Evolutionary conservation across 2,797 vertebrate species (phyloP), one percentile per base, ranked within the genome.

Genomic region (Mallotus villosus): DNA sequence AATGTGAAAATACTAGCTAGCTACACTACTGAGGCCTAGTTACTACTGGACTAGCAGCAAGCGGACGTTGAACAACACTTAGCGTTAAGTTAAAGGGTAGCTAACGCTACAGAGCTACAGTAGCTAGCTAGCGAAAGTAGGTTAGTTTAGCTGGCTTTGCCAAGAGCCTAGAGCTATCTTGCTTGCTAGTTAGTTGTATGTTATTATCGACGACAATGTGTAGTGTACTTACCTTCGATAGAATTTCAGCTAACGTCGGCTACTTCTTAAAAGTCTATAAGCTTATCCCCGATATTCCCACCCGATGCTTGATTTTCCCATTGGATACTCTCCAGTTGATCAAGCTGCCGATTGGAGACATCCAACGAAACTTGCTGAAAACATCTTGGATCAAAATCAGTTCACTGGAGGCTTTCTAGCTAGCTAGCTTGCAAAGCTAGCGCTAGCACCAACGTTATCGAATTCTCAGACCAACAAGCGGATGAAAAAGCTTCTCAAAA

Each of bases 231-330:
- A 94, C 94, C 93, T 91, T 81, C 70, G 81, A 78, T 27, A 82
- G 73, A 87, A 81, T 77, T 63, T 78, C 87, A 82, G 68, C 74
- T 81, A 78, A 75, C 81, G 76, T 2, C 37, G 19, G 41, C 69
- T 63, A 70, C n/a, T 67, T 60, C 83, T 46, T 46, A 11, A 46
- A 46, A 46, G 86, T 82, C 74, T 75, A 78, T 71, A 84, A 85
- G 78, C 88, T 88, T 81, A 86, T 63, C 85, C 87, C 74, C 81
- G 87, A 64, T 91, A 90, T 80, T 88, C 90, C 89, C 81, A 84
- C 72, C 90, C 91, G 78, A 92, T 89, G 87, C 90, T 93, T 81
- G 91, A 90, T 84, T 92, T 85, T 93, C 92, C 94, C 94, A 94
- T 93, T 92, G 92, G 93, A 89, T 81, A 90, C 86, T 85, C 87